Base-by-base conservation (phyloP, 37 sponge, comb jelly and placozoan genomes). In the Ianthella basta region DNA sequence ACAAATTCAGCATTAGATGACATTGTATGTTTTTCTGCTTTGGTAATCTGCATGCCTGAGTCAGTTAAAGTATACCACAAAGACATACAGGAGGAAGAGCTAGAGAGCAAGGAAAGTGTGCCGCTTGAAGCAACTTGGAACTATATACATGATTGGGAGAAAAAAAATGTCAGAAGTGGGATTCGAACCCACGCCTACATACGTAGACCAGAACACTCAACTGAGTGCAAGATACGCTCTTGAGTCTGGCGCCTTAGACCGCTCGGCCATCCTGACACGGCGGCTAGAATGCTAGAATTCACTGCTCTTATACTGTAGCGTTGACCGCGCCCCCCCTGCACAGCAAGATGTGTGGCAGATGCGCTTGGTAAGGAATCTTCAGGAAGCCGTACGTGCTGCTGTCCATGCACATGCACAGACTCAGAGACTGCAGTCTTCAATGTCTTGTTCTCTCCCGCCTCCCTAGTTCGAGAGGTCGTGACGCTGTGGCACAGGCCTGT, bases 141-240 rank as follows among this genome's bases (percentile, higher is more conserved):
- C n/a, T n/a, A n/a, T n/a, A n/a, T n/a, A n/a, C n/a, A n/a, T n/a
- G n/a, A n/a, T n/a, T n/a, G n/a, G n/a, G n/a, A n/a, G n/a, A 87
- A 91, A 92, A 91, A 86, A 56, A 69, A 55, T 98, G 98, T 98
- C 98, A 98, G 97, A 87, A 90, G 98, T 98, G 98, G 98, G 98
- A 97, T 97, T 97, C 91, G 98, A 97, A 97, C 98, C 98, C 98
- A 97, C 98, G 98, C 98, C 98, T 95, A 96, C 96, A 96, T 98
- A 90, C 97, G 96, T 96, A 95, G 98, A 98, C 96, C 98, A 98
- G 98, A 98, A 96, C 73, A 41, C 94, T 89, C 92, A 40, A 72
- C 61, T 55, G 67, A 83, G 86, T 74, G 90, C 87, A 92, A 95
- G 91, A 60, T 60, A 56, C 23, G 69, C 38, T 82, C 98, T 95